These are phyloP conservation scores for Alosa alosa DNA, from an alignment of 2,113 vertebrate genomes.

Conservation along the genomic window DNA sequence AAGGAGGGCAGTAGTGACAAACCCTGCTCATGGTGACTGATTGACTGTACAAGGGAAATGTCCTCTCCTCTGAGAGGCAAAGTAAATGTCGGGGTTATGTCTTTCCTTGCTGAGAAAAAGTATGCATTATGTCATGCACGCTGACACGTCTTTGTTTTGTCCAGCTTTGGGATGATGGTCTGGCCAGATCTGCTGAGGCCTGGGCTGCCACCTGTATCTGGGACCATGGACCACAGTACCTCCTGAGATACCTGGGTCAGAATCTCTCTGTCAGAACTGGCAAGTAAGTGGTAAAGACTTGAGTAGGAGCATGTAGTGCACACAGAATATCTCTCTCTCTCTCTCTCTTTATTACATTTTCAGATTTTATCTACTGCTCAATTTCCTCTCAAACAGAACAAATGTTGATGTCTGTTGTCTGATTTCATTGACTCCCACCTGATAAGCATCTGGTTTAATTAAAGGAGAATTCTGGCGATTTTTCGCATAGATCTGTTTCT, in stretches of 20 bases:
- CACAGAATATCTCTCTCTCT: neutral
- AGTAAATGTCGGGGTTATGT: neutral
- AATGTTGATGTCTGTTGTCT: too few relatives aligned
- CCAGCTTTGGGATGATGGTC: conserved; percentile 86
- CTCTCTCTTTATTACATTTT: too few relatives aligned
- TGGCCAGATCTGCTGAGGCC: conserved; percentile 85
- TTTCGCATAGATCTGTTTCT: too few relatives aligned
- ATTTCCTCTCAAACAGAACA: too few relatives aligned
- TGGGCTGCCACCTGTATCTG: conserved; percentile 90
- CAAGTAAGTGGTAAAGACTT: conserved; percentile 68
- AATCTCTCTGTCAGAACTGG: conserved; percentile 88
- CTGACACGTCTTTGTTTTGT: neutral
- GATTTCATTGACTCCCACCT: too few relatives aligned
- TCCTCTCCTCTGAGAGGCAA: neutral
- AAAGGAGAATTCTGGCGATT: too few relatives aligned
- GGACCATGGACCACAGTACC: conserved; percentile 86
- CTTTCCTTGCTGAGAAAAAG: neutral
- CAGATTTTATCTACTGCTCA: too few relatives aligned
- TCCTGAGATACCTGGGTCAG: conserved; percentile 85
- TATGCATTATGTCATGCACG: neutral
- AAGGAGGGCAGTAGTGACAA: neutral
- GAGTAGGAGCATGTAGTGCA: neutral
- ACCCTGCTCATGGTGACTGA: neutral
- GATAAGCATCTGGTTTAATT: too few relatives aligned
- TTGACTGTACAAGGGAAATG: neutral